These are phyloP conservation scores for Kryphioiulus occultus DNA, from an alignment of 2,888 invertebrate genomes.

Conservation along the genomic window DNA sequence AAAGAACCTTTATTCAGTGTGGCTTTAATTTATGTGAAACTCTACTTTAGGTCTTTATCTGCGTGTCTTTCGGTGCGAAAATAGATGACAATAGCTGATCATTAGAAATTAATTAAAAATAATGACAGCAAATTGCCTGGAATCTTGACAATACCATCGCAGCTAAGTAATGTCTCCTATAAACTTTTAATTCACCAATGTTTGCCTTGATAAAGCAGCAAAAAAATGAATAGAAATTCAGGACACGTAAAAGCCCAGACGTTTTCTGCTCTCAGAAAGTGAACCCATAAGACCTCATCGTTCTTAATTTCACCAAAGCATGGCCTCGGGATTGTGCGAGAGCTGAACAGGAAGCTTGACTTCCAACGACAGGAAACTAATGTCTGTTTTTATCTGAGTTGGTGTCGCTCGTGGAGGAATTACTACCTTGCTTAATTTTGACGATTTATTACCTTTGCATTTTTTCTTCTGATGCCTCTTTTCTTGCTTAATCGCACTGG, in stretches of 20 bases:
- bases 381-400: slow-evolving; percentile 17
- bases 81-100: slow-evolving; percentile 23
- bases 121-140: background rate
- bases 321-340: slow-evolving; percentile 14
- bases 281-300: slow-evolving; percentile 23
- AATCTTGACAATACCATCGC: slow-evolving; percentile 20
- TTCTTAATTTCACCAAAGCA: slow-evolving; percentile 15
- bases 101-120: slow-evolving; percentile 23
- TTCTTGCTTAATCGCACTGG: background rate
- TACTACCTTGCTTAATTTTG: slow-evolving; percentile 23
- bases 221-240: background rate
- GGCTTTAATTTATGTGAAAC: background rate
- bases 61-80: background rate
- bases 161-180: slow-evolving; percentile 7
- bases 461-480: background rate
- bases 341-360: background rate
- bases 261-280: background rate
- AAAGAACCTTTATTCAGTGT: background rate
- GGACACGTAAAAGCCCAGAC: background rate
- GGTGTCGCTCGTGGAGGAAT: background rate
- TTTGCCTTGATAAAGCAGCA: slow-evolving; percentile 6
- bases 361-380: slow-evolving; percentile 23
- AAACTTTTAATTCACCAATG: slow-evolving; percentile 23
- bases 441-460: slow-evolving; percentile 12
- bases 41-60: background rate